These are phyloP conservation scores for Lepidurus couesii DNA, from an alignment of 1,140 invertebrate genomes.

Conservation along the genomic window DNA sequence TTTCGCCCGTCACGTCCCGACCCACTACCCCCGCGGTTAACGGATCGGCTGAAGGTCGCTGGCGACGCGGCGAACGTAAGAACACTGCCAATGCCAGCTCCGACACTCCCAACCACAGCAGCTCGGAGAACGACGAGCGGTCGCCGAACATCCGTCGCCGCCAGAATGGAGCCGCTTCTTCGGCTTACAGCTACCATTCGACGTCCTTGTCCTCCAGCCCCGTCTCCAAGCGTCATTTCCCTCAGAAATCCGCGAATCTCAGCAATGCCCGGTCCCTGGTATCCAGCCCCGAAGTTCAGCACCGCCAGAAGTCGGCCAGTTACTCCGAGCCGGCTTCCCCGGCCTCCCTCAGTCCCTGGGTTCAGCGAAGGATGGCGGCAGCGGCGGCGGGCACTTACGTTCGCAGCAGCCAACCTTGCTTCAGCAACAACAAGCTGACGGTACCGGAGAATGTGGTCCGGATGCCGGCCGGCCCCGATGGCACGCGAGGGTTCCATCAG, in stretches of 20 bases:
- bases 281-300: slow-evolving; percentile 35
- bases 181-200: slow-evolving; percentile 23
- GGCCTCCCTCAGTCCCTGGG: slow-evolving; percentile 47
- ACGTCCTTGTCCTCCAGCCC: slow-evolving; percentile 23
- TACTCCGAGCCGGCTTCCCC: slow-evolving; percentile 38
- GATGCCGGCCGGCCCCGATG: slow-evolving; percentile 74
- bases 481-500: slow-evolving; percentile 63
- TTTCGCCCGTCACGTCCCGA: slow-evolving; percentile 26
- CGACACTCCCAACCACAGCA: slow-evolving; percentile 28
- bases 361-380: slow-evolving; percentile 47
- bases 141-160: slow-evolving; percentile 27
- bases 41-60: slow-evolving; percentile 29
- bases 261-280: slow-evolving; percentile 23
- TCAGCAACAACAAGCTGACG: slow-evolving; percentile 36
- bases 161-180: not conserved
- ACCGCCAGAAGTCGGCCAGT: slow-evolving; percentile 39
- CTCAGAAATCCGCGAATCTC: slow-evolving; percentile 25
- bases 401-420: slow-evolving; percentile 37
- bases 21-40: slow-evolving; percentile 28
- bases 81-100: slow-evolving; percentile 25
- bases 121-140: slow-evolving; percentile 31
- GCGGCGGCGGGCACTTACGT: slow-evolving; percentile 44
- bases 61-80: slow-evolving; percentile 13
- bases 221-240: not conserved
- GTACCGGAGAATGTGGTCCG: slow-evolving; percentile 63